These are phyloP conservation scores for Eupeodes latifasciatus DNA, from an alignment of 2,888 invertebrate species.

Conservation along the genomic window DNA sequence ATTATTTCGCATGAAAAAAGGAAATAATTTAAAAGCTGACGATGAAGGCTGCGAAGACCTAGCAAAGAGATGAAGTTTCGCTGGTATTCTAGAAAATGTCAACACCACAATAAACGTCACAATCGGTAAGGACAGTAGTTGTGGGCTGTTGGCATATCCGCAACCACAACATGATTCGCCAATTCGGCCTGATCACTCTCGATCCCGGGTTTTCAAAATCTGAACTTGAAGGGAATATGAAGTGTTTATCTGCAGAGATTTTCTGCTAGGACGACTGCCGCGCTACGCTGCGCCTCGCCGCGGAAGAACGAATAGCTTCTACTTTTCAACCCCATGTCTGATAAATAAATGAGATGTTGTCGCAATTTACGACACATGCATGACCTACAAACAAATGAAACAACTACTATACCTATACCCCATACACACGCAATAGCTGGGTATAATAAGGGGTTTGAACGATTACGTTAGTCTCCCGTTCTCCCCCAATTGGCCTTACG, in stretches of 20 bases:
- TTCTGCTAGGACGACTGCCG: slow-evolving; percentile 4
- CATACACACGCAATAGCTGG: neutral
- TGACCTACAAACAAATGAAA: slow-evolving; percentile 34
- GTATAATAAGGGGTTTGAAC: slow-evolving; percentile 20
- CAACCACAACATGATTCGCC: neutral
- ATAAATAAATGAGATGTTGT: slow-evolving; percentile 52
- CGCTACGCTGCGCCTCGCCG: neutral
- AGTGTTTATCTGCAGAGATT: slow-evolving; percentile 45
- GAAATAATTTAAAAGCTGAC: slow-evolving; percentile 15
- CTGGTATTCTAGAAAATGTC: slow-evolving; percentile 12
- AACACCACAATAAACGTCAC: slow-evolving; percentile 45
- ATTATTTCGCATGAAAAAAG: slow-evolving; percentile 48
- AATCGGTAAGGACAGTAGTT: slow-evolving; percentile 10
- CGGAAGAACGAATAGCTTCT: slow-evolving; percentile 15
- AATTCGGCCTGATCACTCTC: neutral
- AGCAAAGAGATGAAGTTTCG: slow-evolving; percentile 3
- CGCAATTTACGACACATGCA: slow-evolving; percentile 48
- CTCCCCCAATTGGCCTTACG: slow-evolving; percentile 32
- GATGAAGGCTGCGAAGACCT: neutral
- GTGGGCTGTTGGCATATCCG: neutral
- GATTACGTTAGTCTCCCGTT: slow-evolving; percentile 10
- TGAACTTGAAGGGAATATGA: neutral
- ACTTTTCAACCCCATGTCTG: slow-evolving; percentile 27
- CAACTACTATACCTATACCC: neutral
- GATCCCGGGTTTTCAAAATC: neutral